Evolutionary conservation across 2,797 vertebrate species (phyloP), one percentile per base, ranked within the genome.

Genomic region (Anguilla megastoma): DNA sequence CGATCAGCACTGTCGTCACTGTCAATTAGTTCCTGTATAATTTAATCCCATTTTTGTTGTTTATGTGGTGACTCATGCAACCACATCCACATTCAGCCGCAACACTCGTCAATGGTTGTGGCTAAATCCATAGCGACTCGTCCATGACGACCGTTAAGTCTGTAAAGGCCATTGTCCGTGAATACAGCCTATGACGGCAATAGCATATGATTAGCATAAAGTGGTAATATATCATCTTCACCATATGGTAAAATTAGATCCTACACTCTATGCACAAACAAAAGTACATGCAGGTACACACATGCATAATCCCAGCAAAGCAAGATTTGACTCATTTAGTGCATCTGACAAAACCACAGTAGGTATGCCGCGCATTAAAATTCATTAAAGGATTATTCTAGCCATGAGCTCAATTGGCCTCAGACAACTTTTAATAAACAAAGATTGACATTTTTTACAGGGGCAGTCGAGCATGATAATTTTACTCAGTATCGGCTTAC

Each of bases 391-490:
- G 63, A 69, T 69, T 69, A 27, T 69, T 69, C 63, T 69, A 24
- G 1, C 63, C 63, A 69, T 69, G 63, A n/a, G 63, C 24, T 69
- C 18, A 69, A 69, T 69, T 69, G 63, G 6, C 63, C 24, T 30
- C 27, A 69, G 63, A 69, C 63, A 69, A 69, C 63, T n/a, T 69
- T 69, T 69, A 69, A 69, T 69, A 69, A 69, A 69, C 63, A 69
- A 69, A 69, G 63, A 69, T 69, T 69, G 63, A 69, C 63, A 69
- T 69, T 69, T 69, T 69, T 69, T 69, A 69, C 24, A n/a, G 63
- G 63, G 63, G 63, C 24, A 69, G 63, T 69, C 24, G 9, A 27
- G 63, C 63, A 69, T 27, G 7, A n/a, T 69, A n/a, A 69, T 69
- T n/a, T 69, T 21, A 69, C 63, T 60, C 58, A 60, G 58, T 69